Conservation (phyloP, 1,140 invertebrate species). For the Drosophila prosaltans region DNA sequence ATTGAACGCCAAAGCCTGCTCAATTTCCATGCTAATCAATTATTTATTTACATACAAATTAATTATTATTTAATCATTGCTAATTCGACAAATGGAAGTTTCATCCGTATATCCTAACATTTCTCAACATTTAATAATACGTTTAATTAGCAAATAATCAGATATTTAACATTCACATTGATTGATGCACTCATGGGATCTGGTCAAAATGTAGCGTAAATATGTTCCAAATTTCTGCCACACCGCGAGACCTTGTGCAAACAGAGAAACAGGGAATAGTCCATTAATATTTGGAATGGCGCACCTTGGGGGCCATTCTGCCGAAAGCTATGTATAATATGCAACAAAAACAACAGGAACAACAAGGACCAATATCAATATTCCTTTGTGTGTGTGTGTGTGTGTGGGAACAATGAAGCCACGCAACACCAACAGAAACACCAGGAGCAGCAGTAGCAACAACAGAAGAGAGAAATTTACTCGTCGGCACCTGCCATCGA, state of each 20-base stretch:
- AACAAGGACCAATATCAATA: conserved; percentile 7
- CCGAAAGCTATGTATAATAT: neutral
- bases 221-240: neutral
- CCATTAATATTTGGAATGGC: conserved; percentile 20
- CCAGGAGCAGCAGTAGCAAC: neutral
- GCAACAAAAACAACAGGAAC: neutral
- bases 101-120: too few relatives aligned
- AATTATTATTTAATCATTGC: too few relatives aligned
- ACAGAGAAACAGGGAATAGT: neutral
- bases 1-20: too few relatives aligned
- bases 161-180: neutral
- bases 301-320: conserved; percentile 13
- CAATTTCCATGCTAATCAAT: too few relatives aligned
- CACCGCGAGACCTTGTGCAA: conserved; percentile 1
- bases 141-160: neutral
- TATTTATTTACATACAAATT: too few relatives aligned
- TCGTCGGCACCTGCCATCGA: conserved; percentile 37
- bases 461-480: conserved; percentile 12
- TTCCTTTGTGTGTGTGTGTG: conserved; percentile 22
- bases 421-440: conserved; percentile 19
- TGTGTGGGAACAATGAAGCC: conserved; percentile 40
- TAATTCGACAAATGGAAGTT: too few relatives aligned
- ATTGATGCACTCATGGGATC: neutral
- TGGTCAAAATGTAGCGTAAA: conserved; percentile 7
- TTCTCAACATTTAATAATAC: neutral